These are phyloP conservation scores for Athripsodes cinereus DNA, from an alignment of 2,888 invertebrate species.

Conservation along the genomic window DNA sequence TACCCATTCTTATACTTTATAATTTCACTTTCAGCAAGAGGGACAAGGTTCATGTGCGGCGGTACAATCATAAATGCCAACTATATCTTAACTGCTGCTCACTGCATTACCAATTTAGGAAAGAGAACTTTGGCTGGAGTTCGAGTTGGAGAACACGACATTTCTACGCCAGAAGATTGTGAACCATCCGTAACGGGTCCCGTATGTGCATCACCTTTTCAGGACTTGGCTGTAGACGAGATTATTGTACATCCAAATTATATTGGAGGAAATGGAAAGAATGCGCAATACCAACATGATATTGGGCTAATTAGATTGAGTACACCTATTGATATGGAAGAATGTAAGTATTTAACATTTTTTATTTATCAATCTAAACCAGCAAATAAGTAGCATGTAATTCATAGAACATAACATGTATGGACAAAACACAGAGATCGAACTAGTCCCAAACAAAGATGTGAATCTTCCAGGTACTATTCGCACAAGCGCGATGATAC, in stretches of 20 bases:
- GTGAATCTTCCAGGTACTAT: too few relatives aligned
- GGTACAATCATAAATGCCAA: constrained; percentile 50
- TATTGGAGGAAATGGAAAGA: constrained; percentile 36
- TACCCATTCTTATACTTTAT: too few relatives aligned
- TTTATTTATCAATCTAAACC: too few relatives aligned
- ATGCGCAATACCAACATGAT: constrained; percentile 42
- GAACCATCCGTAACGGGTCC: constrained; percentile 35
- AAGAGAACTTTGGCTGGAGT: constrained; percentile 43
- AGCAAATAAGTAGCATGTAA: too few relatives aligned
- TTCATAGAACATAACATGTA: too few relatives aligned
- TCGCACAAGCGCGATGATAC: too few relatives aligned
- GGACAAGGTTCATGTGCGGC: constrained; percentile 38
- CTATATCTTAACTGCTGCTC: constrained; percentile 55
- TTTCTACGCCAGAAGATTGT: constrained; percentile 42
- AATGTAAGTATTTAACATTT: neutral
- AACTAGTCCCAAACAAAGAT: too few relatives aligned
- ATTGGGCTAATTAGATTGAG: constrained; percentile 53
- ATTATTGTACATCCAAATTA: constrained; percentile 50
- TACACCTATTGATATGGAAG: constrained; percentile 33
- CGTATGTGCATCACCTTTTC: constrained; percentile 37
- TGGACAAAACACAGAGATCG: too few relatives aligned
- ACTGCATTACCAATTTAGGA: constrained; percentile 51
- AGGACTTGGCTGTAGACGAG: constrained; percentile 41
- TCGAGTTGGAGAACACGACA: constrained; percentile 59
- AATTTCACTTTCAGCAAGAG: neutral